A percentile compares a stretch with the other conserved stretches of the same genome.
phyloP scores from a whole-genome alignment of 2,797 vertebrate species.

The Tapera naevia region DNA sequence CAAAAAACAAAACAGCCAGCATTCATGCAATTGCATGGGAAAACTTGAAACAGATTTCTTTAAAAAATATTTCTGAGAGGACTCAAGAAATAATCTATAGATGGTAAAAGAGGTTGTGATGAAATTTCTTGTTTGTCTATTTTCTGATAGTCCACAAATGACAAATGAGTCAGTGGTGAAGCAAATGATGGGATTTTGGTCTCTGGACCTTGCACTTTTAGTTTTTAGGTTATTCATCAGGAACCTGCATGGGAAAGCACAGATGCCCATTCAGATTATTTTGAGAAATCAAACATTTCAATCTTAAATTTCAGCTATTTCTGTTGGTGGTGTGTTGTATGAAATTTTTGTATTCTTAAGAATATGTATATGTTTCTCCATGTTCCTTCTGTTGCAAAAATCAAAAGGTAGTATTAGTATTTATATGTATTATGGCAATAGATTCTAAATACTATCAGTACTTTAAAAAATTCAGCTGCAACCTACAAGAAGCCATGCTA shows the following conservation, averaged over 20 bases:
- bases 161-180: not conserved
- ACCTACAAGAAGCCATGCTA: not conserved
- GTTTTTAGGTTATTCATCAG: not conserved
- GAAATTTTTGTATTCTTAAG: not conserved
- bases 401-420: not conserved
- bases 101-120: not conserved
- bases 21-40: not conserved
- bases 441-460: not conserved
- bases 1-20: not conserved
- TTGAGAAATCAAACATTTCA: not conserved
- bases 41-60: not conserved
- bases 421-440: not conserved
- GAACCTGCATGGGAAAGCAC: not conserved
- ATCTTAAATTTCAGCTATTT: not conserved
- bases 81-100: not conserved
- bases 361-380: not conserved
- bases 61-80: not conserved
- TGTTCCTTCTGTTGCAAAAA: not conserved
- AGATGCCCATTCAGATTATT: not conserved
- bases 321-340: not conserved
- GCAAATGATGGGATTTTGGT: not conserved
- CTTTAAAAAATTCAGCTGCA: not conserved
- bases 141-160: not conserved
- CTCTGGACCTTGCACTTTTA: accelerated
- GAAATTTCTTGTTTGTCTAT: not conserved